Conservation (phyloP, 2,113 vertebrate genomes). For the Crotalus viridis region DNA sequence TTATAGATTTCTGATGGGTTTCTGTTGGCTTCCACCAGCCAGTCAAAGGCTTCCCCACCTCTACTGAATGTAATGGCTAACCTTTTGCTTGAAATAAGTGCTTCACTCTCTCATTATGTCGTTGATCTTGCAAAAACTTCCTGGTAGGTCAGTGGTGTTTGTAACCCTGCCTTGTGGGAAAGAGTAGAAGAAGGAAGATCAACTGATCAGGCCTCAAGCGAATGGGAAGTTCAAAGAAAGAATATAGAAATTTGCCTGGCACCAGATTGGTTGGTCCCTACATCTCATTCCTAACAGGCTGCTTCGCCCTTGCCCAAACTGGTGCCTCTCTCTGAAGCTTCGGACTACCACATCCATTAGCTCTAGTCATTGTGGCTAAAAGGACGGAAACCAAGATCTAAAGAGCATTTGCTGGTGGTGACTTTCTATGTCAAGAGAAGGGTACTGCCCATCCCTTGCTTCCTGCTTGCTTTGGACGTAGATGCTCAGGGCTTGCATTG, state of each 20-base stretch:
- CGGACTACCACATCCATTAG: too few species aligned
- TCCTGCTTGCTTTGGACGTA: background rate
- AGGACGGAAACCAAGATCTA: background rate
- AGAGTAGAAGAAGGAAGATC: background rate
- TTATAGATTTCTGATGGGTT: background rate
- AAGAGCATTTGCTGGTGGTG: background rate
- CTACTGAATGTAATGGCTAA: background rate
- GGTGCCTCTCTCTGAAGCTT: background rate
- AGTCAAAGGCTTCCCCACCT: background rate
- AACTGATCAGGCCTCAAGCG: background rate
- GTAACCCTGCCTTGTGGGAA: background rate
- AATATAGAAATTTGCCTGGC: background rate
- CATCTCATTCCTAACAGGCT: background rate
- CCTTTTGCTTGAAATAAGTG: background rate
- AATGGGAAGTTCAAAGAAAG: background rate
- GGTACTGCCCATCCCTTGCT: background rate
- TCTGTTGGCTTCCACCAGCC: background rate
- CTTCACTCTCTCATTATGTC: background rate
- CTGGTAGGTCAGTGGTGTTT: background rate
- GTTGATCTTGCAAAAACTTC: background rate
- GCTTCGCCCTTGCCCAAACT: background rate
- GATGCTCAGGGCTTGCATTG: background rate
- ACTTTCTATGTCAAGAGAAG: background rate
- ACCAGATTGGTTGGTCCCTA: too few species aligned
- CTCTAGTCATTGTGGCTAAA: too few species aligned